Evolutionary conservation across 1,140 invertebrate species (phyloP).

Genomic region (Pogonus chalceus): DNA sequence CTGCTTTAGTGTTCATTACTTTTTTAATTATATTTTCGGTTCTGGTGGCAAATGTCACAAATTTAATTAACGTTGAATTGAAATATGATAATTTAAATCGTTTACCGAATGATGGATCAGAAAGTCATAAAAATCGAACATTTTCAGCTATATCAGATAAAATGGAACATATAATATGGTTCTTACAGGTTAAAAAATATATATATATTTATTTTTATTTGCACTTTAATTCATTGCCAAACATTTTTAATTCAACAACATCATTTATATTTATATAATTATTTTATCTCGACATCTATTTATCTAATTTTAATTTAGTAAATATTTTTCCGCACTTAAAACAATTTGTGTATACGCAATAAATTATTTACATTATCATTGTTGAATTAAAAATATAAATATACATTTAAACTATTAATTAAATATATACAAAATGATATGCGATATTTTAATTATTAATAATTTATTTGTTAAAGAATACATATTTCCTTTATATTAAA

Average conservation of each 20-base stretch:
- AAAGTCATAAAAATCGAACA: constrained; percentile 32
- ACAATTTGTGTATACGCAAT: too few species aligned
- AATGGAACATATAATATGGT: constrained; percentile 56
- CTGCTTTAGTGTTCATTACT: constrained; percentile 37
- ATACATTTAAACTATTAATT: too few species aligned
- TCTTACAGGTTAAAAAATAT: constrained; percentile 54
- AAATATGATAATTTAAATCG: constrained; percentile 12
- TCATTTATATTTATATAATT: constrained; percentile 3
- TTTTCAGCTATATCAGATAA: constrained; percentile 41
- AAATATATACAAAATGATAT: too few species aligned
- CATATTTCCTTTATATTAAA: too few species aligned
- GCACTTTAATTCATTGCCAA: background rate
- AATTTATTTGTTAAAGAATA: too few species aligned
- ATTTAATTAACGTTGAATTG: constrained; percentile 40
- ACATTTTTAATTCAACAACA: background rate
- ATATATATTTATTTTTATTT: constrained; percentile 2
- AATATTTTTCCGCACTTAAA: too few species aligned
- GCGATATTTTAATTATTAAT: too few species aligned
- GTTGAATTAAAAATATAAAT: too few species aligned
- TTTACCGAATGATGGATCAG: background rate
- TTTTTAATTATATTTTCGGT: constrained; percentile 43
- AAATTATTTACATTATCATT: too few species aligned
- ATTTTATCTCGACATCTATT: too few species aligned
- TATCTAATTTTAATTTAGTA: too few species aligned
- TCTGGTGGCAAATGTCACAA: constrained; percentile 43